Percentiles rank a stretch among this genome's conserved stretches.
Conservation (phyloP, 2,888 invertebrate species). For the Serripes groenlandicus region DNA sequence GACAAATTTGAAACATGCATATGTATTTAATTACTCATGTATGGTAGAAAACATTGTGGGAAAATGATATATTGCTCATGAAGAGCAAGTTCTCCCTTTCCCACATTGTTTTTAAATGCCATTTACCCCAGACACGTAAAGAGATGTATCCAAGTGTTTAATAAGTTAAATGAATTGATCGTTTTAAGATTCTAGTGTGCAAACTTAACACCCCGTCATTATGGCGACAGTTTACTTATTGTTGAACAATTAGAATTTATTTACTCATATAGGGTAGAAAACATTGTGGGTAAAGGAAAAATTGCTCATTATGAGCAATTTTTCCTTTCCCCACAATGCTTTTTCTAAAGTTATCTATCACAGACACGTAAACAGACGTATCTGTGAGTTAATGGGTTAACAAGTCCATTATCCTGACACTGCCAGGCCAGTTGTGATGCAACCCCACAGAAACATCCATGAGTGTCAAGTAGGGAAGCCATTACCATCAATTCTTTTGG, state of each 20-base stretch:
- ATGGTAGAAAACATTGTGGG: neutral
- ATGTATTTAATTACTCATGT: neutral
- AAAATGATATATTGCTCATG: neutral
- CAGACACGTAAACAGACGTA: neutral
- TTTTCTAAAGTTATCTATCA: neutral
- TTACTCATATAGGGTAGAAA: neutral
- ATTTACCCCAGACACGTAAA: no score
- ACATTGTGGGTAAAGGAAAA: neutral
- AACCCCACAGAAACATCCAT: no score
- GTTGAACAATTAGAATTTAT: no score
- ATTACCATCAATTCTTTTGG: no score
- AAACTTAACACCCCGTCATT: no score
- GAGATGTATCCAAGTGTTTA: no score
- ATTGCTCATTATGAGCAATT: neutral
- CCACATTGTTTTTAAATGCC: neutral
- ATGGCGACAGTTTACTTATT: no score
- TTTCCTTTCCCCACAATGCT: neutral
- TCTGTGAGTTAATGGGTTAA: neutral
- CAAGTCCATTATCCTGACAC: no score
- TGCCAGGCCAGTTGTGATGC: no score
- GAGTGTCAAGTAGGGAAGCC: no score
- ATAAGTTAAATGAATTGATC: no score
- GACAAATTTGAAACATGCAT: neutral
- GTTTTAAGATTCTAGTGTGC: no score
- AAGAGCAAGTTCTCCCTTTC: neutral